Percentiles rank a stretch among this genome's conserved stretches.
Conservation (phyloP, 2,797 vertebrate species). For the Myotis daubentonii region DNA sequence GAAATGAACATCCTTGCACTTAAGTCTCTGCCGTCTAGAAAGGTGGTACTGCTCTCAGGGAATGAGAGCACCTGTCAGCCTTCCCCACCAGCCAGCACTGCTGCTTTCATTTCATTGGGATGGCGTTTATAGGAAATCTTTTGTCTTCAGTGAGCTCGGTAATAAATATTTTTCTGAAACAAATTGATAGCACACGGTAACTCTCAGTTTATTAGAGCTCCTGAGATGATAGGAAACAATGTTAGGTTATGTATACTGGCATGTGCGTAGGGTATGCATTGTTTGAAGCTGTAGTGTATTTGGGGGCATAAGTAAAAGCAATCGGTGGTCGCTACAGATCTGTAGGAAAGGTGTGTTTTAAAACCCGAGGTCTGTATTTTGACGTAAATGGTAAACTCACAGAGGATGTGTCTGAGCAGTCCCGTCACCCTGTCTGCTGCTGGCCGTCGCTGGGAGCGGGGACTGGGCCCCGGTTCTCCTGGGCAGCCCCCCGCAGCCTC, state of each 20-base stretch:
- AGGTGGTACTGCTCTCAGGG: background rate
- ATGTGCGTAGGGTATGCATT: background rate
- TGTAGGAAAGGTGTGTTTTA: conserved; percentile 34
- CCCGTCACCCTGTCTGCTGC: background rate
- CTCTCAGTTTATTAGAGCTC: background rate
- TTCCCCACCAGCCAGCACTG: too few species aligned
- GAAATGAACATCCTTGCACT: background rate
- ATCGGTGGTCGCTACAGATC: background rate
- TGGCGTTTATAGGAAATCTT: conserved; percentile 25
- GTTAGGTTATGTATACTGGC: background rate
- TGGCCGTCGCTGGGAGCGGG: background rate
- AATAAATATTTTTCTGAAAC: conserved; percentile 43
- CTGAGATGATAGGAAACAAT: background rate
- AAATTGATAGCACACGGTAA: background rate
- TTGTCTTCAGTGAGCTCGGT: background rate
- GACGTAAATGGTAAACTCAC: background rate
- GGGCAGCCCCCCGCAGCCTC: background rate
- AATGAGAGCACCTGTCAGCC: too few species aligned
- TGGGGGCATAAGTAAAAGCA: background rate
- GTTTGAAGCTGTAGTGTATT: background rate
- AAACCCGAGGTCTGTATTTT: conserved; percentile 33
- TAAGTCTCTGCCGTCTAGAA: conserved; percentile 1
- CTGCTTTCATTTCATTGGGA: background rate
- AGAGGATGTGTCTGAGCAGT: background rate
- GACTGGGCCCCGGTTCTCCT: too few species aligned